Evolutionary conservation across 2,888 invertebrate species (phyloP), one percentile per base, ranked within the genome.

Genomic region (Leptopilina drosophilae): DNA sequence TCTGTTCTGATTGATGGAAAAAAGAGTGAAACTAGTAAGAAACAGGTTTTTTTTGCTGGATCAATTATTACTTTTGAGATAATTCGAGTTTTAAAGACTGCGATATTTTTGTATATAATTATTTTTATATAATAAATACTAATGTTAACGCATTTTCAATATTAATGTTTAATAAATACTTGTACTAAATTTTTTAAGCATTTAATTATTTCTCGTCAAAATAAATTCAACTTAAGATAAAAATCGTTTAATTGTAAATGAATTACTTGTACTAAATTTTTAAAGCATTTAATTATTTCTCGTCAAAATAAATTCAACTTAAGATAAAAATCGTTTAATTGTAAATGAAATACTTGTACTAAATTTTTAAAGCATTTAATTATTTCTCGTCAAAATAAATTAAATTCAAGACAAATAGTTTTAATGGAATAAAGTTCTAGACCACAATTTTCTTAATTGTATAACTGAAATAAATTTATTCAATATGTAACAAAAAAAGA

Each of bases 81-180:
- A 73, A 53, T 56, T 53, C 14, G 33, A 6, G 33, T 26, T 73
- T 73, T 14, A 73, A 73, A 73, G 73, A 73, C 73, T 73, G 56
- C n/a, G 9, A 14, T 56, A 56, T 8, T 56, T 40, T 73, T 56
- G 33, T 73, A 59, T 73, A 26, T 73, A 40, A 73, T 59, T 59
- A 73, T 56, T 33, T 33, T 33, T 33, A 33, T 33, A 33, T 33
- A 33, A 33, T 33, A 33, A 33, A 33, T 33, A 33, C 33, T 33
- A 33, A 33, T 33, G 33, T 33, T 33, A 33, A 33, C 5, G 3
- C 33, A 33, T 5, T 33, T 33, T 33, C 56, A 56, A 53, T n/a
- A 59, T 56, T 73, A n/a, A 73, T 33, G 56, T 73, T 73, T 33
- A 53, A 11, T n/a, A 33, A 53, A 40, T 15, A 33, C n/a, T 33